These are phyloP conservation scores for Lutraria lutraria DNA, from an alignment of 2,888 invertebrate genomes.

Conservation along the genomic window DNA sequence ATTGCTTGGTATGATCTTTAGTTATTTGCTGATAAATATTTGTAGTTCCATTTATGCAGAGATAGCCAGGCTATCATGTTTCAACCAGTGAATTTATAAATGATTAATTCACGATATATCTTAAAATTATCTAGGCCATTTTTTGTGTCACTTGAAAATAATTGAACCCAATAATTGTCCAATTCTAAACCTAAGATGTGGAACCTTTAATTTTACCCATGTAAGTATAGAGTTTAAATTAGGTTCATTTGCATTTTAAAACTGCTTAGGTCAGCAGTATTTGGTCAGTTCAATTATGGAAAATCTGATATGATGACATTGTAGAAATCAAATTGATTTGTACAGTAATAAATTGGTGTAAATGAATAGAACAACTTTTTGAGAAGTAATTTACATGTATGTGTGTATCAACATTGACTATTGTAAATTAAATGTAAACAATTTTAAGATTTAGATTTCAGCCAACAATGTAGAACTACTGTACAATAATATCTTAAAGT, in stretches of 20 bases:
- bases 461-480: not conserved
- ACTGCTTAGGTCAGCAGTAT: not conserved
- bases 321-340: too few relatives aligned
- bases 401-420: too few relatives aligned
- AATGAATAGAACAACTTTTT: too few relatives aligned
- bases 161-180: slow-evolving; percentile 6
- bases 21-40: not conserved
- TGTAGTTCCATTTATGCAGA: not conserved
- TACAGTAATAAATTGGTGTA: too few relatives aligned
- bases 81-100: not conserved
- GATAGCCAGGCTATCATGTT: not conserved
- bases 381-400: too few relatives aligned
- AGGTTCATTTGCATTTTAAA: not conserved
- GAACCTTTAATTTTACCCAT: not conserved
- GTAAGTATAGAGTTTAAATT: not conserved
- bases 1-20: not conserved
- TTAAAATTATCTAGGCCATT: not conserved
- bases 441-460: not conserved
- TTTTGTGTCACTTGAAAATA: not conserved
- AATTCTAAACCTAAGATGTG: not conserved
- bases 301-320: too few relatives aligned
- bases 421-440: not conserved
- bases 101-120: not conserved
- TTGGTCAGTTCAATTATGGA: too few relatives aligned
- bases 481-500: not conserved